phyloP scores from a whole-genome alignment of 2,113 vertebrate genomes.

The Dromaius novaehollandiae region DNA sequence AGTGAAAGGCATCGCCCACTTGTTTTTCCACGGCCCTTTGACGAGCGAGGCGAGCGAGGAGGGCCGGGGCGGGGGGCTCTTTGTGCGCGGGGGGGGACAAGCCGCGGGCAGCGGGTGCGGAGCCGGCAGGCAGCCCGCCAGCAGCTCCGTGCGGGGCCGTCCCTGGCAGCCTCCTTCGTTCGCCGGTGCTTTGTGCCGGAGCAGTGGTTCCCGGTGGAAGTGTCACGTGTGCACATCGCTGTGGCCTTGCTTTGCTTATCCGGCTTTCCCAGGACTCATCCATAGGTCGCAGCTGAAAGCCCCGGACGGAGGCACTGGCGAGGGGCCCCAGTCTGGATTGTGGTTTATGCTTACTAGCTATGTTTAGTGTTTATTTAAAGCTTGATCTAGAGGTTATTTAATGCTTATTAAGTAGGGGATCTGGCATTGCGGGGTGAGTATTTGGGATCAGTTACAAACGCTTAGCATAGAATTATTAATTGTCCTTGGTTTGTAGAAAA shows the following conservation, averaged over 20 bases:
- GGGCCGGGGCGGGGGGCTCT: neutral
- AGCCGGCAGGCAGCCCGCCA: neutral
- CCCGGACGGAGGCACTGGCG: neutral
- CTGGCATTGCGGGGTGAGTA: neutral
- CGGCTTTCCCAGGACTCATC: neutral
- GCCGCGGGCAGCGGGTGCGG: neutral
- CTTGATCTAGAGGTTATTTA: neutral
- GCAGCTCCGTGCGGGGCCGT: neutral
- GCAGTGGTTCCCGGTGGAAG: neutral
- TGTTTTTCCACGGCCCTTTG: neutral
- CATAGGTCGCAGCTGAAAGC: neutral
- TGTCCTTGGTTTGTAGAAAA: neutral
- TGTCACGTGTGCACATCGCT: neutral
- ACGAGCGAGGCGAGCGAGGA: slow-evolving; percentile 6
- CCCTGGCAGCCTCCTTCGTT: neutral
- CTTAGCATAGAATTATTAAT: neutral
- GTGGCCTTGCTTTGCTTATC: neutral
- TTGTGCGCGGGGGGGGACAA: neutral
- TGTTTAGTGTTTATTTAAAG: neutral
- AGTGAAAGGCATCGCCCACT: neutral
- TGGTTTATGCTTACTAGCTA: neutral
- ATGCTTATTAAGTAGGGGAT: neutral
- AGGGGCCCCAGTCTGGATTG: neutral
- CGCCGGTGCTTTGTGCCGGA: neutral
- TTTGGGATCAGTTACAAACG: neutral